Conservation (phyloP, 2,113 vertebrate genomes). For the Bubo bubo region DNA sequence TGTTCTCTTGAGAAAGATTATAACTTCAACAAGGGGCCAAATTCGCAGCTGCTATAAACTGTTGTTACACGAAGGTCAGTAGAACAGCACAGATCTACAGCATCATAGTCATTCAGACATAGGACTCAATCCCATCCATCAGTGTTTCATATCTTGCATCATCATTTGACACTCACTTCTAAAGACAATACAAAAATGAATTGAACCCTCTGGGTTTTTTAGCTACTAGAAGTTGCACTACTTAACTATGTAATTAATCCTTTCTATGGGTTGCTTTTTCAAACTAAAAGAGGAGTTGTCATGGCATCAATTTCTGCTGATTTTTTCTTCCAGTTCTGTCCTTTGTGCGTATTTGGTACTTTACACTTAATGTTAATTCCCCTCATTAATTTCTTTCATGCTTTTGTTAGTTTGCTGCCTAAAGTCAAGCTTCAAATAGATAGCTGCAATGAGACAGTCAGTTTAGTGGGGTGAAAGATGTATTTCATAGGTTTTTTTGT, state of each 20-base stretch:
- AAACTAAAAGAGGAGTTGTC: neutral
- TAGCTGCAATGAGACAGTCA: neutral
- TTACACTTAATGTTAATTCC: neutral
- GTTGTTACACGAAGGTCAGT: neutral
- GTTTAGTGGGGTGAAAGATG: neutral
- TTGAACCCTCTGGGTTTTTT: neutral
- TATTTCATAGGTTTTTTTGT: neutral
- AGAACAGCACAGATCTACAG: neutral
- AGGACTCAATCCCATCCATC: neutral
- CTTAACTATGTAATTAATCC: slow-evolving; percentile 36
- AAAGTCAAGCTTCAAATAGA: neutral
- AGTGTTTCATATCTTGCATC: neutral
- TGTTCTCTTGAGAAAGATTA: neutral
- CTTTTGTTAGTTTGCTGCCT: neutral
- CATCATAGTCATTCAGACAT: neutral
- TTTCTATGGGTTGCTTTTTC: neutral
- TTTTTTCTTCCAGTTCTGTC: neutral
- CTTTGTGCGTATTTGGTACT: neutral
- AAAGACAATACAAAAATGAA: slow-evolving; percentile 36
- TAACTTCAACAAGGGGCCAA: neutral
- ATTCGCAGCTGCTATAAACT: slow-evolving; percentile 13
- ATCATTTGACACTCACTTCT: slow-evolving; percentile 14
- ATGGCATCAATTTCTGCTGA: neutral
- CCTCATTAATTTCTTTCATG: neutral
- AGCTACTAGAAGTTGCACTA: slow-evolving; percentile 12